These are phyloP conservation scores for Centropristis striata DNA, from an alignment of 2,113 vertebrate genomes.

Conservation along the genomic window DNA sequence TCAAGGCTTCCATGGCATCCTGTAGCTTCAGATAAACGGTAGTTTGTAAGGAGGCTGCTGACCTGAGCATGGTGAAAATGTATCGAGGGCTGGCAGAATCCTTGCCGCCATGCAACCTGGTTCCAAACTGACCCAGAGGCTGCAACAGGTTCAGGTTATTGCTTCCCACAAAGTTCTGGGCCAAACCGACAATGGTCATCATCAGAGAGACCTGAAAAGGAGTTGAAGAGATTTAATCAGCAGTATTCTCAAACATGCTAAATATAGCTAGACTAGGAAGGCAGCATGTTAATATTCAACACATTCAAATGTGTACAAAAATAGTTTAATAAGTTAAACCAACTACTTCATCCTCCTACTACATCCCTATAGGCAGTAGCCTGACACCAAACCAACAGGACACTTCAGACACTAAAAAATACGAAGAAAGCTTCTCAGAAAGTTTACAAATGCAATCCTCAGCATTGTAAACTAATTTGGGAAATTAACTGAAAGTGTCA, in stretches of 20 bases:
- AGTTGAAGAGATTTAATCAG: neutral
- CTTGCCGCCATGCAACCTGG: constrained; percentile 95
- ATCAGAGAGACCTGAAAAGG: constrained; percentile 90
- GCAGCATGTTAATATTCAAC: neutral
- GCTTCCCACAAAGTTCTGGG: constrained; percentile 98
- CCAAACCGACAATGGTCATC: constrained; percentile 97
- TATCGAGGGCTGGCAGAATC: constrained; percentile 99
- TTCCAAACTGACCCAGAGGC: constrained; percentile 97
- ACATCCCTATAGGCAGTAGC: neutral
- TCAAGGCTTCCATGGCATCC: too few species aligned
- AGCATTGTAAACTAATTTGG: neutral
- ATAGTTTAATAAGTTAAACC: neutral
- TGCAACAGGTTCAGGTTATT: constrained; percentile 97
- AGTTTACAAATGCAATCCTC: neutral
- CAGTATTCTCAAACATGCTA: neutral
- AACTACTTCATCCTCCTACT: too few species aligned
- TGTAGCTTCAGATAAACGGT: neutral
- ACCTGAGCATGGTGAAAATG: constrained; percentile 99
- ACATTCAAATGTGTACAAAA: too few species aligned
- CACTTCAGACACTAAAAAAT: neutral
- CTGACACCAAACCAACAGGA: neutral
- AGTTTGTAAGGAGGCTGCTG: constrained; percentile 14
- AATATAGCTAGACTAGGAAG: neutral
- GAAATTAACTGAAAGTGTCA: neutral
- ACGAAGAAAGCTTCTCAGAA: neutral